Conservation (phyloP, 2,113 vertebrate genomes). For the Calidris pugnax region DNA sequence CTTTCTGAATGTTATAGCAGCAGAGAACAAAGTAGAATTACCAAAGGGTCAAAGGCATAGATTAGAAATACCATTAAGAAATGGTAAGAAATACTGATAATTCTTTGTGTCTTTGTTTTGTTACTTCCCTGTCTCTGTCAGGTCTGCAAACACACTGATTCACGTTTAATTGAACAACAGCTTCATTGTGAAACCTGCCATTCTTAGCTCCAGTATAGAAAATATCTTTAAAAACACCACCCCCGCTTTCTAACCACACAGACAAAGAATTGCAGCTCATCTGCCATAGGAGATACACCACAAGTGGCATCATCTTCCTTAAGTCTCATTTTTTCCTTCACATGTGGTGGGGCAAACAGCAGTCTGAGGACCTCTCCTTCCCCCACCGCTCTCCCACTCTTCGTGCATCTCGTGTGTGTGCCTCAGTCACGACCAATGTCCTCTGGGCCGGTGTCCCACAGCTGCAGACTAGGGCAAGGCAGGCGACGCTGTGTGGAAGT, state of each 20-base stretch:
- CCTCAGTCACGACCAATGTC: fast-evolving
- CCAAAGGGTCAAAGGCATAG: slow-evolving; percentile 24
- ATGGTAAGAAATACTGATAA: not conserved
- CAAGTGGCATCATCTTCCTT: not conserved
- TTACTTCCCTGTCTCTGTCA: slow-evolving; percentile 16
- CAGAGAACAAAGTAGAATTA: not conserved
- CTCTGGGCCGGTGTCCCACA: fast-evolving
- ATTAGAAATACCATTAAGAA: slow-evolving; percentile 21
- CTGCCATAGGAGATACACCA: not conserved
- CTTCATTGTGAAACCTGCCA: slow-evolving; percentile 53
- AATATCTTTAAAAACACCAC: slow-evolving; percentile 30
- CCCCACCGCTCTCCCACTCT: not conserved
- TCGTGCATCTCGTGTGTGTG: fast-evolving
- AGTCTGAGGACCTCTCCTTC: not conserved
- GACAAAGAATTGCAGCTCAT: slow-evolving; percentile 38
- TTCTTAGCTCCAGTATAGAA: slow-evolving; percentile 36
- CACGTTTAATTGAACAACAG: slow-evolving; percentile 28
- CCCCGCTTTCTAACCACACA: not conserved
- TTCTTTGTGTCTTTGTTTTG: slow-evolving; percentile 29
- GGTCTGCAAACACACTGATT: slow-evolving; percentile 44
- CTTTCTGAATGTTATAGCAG: slow-evolving; percentile 3
- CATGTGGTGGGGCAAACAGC: fast-evolving
- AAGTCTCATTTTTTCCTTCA: not conserved
- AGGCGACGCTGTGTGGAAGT: not conserved
- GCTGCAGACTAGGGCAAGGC: not conserved